Base-by-base conservation (phyloP, 1,140 invertebrate genomes). In the Pentalonia nigronervosa region DNA sequence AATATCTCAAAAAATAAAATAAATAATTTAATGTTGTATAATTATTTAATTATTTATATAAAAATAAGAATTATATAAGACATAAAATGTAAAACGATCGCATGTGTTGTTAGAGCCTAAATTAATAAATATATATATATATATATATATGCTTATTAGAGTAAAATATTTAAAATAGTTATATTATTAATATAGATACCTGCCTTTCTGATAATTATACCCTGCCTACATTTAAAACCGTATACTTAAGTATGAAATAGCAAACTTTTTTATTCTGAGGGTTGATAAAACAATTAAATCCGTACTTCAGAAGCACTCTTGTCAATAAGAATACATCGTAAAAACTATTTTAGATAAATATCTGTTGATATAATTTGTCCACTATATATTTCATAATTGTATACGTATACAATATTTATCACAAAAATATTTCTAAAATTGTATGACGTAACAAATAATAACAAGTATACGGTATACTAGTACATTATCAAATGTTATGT, bases 401-500 rank as follows among this genome's bases (percentile, higher is more conserved):
- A n/a, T n/a, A 87, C 25, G 45, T 48, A 36, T 23, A 83, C 36
- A 41, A 21, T 36, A 21, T 4, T 17, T 34, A 9, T 34, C 81
- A 41, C 4, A 81, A 1, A 9, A 2, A 86, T 86, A 30, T 86
- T 36, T 89, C 30, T 89, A 50, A 53, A 53, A 89, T 34, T 36
- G 20, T 50, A 36, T 9, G n/a, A 89, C n/a, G 87, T 53, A 45
- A 56, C 23, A 23, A 53, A 89, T 23, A 56, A 89, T 89, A 89
- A 56, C n/a, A 53, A 50, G 36, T 56, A 41, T 41, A 41, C 41
- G 41, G 41, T 41, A 56, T 23, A 89, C 88, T 50, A 41, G 23
- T 41, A 41, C 50, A 56, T 89, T 34, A 56, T 89, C 88, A 56
- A 56, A 89, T 56, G 4, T 41, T 41, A 89, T 41, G 88, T 89